Conservation (phyloP, 37 sponge, comb jelly and placozoan genomes). For the Beroe forskalii region DNA sequence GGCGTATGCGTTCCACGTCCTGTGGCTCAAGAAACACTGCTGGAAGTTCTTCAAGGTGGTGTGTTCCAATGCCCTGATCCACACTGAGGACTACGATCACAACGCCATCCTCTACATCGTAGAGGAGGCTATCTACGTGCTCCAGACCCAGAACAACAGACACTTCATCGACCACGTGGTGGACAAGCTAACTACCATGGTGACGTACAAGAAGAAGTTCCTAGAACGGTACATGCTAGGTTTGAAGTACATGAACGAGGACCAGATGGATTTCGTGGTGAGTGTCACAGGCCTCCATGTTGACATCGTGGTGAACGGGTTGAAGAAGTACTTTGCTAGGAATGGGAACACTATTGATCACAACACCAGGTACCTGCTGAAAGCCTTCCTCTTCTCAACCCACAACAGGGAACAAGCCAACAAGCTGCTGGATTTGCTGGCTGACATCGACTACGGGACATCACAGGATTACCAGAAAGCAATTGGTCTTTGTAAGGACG, state of each 20-base stretch:
- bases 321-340: not conserved
- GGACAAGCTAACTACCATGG: not conserved
- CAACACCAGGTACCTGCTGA: not conserved
- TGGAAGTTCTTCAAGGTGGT: not conserved
- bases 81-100: not conserved
- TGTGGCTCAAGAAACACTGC: not conserved
- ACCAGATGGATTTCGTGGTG: not conserved
- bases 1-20: not conserved
- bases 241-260: not conserved
- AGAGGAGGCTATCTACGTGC: not conserved
- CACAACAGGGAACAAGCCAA: not conserved
- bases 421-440: not conserved
- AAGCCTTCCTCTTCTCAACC: not conserved
- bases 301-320: not conserved
- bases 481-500: not conserved
- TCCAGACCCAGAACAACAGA: constrained; percentile 9
- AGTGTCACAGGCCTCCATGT: not conserved
- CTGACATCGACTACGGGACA: not conserved
- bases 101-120: not conserved
- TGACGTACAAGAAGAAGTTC: not conserved
- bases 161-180: not conserved
- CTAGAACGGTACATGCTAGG: not conserved
- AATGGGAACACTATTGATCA: not conserved
- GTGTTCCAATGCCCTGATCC: not conserved
- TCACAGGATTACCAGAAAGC: not conserved